Conservation (phyloP, 2,888 invertebrate species). For the Perizoma flavofasciatum region DNA sequence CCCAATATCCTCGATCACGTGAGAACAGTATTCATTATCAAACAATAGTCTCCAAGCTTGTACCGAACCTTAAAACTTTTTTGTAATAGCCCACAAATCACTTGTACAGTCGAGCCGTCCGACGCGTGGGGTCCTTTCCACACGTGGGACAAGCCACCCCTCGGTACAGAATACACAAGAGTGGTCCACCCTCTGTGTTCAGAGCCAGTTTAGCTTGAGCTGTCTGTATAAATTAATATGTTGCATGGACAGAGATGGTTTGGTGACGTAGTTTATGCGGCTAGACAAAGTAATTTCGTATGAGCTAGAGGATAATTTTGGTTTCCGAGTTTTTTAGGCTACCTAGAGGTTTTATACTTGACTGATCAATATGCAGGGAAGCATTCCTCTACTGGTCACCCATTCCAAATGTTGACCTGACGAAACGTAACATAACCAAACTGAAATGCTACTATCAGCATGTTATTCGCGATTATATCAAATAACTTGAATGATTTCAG, state of each 20-base stretch:
- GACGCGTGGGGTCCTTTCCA: constrained; percentile 72
- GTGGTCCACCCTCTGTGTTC: constrained; percentile 13
- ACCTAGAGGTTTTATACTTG: no score
- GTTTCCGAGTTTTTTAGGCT: no score
- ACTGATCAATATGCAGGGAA: no score
- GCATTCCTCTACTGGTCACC: no score
- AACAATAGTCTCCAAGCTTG: constrained; percentile 23
- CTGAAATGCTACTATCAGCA: not conserved
- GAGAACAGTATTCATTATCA: constrained; percentile 24
- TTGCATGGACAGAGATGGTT: constrained; percentile 17
- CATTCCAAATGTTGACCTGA: no score
- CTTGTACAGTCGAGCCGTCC: constrained; percentile 55
- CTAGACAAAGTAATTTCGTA: not conserved
- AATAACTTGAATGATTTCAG: no score
- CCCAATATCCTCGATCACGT: constrained; percentile 16
- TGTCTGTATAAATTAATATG: constrained; percentile 20
- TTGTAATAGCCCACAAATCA: constrained; percentile 72
- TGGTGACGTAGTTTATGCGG: not conserved
- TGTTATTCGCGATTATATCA: no score
- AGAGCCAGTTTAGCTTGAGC: constrained; percentile 16
- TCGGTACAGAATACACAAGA: constrained; percentile 14
- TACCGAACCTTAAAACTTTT: constrained; percentile 47
- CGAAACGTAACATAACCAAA: not conserved
- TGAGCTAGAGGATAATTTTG: no score
- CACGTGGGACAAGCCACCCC: constrained; percentile 65